These are phyloP conservation scores for Actinemys pallida DNA, from an alignment of 2,113 vertebrate genomes.

Conservation along the genomic window DNA sequence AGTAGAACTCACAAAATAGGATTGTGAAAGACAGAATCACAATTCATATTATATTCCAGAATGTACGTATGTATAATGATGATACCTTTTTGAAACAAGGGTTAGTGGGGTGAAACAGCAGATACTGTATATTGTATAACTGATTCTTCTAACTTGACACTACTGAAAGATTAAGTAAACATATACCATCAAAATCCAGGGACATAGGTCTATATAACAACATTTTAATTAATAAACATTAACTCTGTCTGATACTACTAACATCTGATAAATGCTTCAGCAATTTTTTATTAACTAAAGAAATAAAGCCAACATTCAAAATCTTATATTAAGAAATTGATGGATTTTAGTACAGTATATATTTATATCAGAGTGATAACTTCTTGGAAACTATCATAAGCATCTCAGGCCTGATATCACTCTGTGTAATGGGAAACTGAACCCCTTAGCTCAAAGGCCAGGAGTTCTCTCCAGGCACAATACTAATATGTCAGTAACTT, in stretches of 20 bases:
- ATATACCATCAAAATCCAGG: background rate
- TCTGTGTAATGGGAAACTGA: background rate
- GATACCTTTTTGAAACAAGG: background rate
- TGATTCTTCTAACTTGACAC: background rate
- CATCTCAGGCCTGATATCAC: background rate
- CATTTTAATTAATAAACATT: background rate
- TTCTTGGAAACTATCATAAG: background rate
- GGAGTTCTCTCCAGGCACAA: background rate
- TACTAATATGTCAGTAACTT: background rate
- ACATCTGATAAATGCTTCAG: background rate
- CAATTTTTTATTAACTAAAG: background rate
- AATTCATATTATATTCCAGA: background rate
- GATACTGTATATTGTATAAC: background rate
- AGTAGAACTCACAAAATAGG: background rate
- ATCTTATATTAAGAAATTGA: background rate
- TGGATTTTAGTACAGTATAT: background rate
- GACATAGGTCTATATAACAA: background rate
- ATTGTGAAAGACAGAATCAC: background rate
- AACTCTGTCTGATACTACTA: background rate
- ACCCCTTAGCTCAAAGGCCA: background rate
- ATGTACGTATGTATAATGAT: accelerated
- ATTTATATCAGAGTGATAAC: background rate
- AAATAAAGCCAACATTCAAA: background rate
- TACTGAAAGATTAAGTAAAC: background rate
- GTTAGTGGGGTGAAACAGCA: background rate